Conservation (phyloP, 2,113 vertebrate species). For the Odocoileus hemionus region DNA sequence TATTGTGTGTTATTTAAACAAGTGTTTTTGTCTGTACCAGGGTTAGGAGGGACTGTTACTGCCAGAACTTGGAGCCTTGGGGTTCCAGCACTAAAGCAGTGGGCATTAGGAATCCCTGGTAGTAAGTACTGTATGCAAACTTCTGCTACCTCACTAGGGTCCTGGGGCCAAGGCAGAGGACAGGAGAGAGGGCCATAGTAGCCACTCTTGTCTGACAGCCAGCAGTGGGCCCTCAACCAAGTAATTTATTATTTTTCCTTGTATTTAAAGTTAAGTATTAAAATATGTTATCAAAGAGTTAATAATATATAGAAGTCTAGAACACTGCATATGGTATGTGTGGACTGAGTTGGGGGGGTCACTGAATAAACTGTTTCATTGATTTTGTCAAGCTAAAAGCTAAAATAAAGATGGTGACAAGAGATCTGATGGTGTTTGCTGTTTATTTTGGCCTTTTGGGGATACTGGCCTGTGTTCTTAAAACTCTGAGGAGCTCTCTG, state of each 20-base stretch:
- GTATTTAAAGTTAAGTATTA: constrained; percentile 79
- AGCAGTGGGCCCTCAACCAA: background rate
- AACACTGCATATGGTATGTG: background rate
- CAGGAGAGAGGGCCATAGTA: background rate
- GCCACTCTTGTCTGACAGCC: background rate
- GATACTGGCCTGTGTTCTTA: background rate
- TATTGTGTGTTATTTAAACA: constrained; percentile 81
- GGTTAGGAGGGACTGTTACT: background rate
- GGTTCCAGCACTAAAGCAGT: background rate
- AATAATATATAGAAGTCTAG: constrained; percentile 70
- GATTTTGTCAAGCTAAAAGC: constrained; percentile 16
- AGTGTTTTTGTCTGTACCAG: constrained; percentile 70
- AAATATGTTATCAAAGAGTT: constrained; percentile 71
- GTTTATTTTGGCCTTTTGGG: background rate
- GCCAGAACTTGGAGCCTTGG: background rate
- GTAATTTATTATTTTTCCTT: constrained; percentile 79
- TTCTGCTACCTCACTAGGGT: constrained; percentile 77
- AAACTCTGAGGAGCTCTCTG: background rate
- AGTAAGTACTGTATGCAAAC: constrained; percentile 43
- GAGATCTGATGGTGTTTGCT: background rate
- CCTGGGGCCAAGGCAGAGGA: background rate
- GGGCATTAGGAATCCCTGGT: background rate
- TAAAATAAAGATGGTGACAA: constrained; percentile 61
- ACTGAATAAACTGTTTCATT: background rate
- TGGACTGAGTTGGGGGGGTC: background rate